A percentile compares a stretch with the other conserved stretches of the same genome.
phyloP scores from a whole-genome alignment of 1,140 invertebrate species.

The Drosophila rufa region DNA sequence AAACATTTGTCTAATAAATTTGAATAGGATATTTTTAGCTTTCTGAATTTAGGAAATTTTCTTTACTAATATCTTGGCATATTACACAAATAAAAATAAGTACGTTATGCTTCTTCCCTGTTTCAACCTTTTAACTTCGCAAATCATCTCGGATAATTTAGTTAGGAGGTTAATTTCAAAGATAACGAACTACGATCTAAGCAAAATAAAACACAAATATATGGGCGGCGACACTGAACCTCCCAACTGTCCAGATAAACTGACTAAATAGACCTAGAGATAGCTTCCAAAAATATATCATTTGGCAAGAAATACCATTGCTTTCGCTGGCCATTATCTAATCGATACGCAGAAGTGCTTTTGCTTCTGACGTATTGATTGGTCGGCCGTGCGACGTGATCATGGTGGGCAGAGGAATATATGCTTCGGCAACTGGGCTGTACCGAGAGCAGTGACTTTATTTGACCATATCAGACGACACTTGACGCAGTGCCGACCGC shows the following conservation, averaged over 20 bases:
- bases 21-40: neutral
- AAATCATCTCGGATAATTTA: neutral
- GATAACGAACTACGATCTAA: constrained; percentile 26
- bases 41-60: neutral
- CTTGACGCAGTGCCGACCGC: constrained; percentile 61
- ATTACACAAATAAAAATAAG: constrained; percentile 3
- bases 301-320: constrained; percentile 1
- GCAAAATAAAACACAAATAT: constrained; percentile 23
- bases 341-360: constrained; percentile 45
- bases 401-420: neutral
- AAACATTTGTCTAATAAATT: neutral
- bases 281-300: constrained; percentile 4
- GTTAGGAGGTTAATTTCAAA: constrained; percentile 21
- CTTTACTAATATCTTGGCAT: neutral
- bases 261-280: neutral
- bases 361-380: constrained; percentile 51
- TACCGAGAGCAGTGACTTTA: constrained; percentile 25
- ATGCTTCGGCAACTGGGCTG: constrained; percentile 17
- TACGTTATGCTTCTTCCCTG: neutral
- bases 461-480: constrained; percentile 68
- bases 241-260: constrained; percentile 5
- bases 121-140: constrained; percentile 7
- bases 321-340: constrained; percentile 53
- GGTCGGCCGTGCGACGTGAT: constrained; percentile 19
- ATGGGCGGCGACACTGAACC: constrained; percentile 7